Conservation (phyloP, 2,797 vertebrate genomes). For the Micrastur ruficollis region DNA sequence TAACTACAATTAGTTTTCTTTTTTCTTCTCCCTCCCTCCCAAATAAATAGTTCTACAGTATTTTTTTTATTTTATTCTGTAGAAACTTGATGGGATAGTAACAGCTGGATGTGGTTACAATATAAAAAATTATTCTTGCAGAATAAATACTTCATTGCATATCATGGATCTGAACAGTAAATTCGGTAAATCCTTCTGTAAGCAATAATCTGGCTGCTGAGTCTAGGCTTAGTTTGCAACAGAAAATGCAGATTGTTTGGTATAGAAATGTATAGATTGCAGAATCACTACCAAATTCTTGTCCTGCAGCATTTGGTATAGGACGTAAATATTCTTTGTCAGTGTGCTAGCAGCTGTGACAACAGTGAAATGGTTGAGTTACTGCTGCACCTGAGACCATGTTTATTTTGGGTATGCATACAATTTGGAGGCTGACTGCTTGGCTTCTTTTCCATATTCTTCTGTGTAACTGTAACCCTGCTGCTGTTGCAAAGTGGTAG, state of each 20-base stretch:
- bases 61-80: neutral
- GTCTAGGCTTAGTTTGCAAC: neutral
- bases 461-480: neutral
- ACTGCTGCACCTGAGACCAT: neutral
- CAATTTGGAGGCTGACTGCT: neutral
- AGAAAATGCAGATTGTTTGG: neutral
- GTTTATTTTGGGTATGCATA: neutral
- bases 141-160: neutral
- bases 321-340: neutral
- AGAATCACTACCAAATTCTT: neutral
- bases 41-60: neutral
- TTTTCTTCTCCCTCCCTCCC: neutral
- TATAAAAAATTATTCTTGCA: neutral
- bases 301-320: neutral
- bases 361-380: neutral
- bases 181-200: neutral
- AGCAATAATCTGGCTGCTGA: neutral
- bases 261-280: neutral
- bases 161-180: neutral
- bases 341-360: neutral
- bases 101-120: neutral
- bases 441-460: neutral
- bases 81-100: neutral
- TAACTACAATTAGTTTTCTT: neutral
- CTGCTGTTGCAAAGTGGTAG: neutral